Evolutionary conservation across 2,888 invertebrate species (phyloP).

Genomic region (Xylocampa areola): DNA sequence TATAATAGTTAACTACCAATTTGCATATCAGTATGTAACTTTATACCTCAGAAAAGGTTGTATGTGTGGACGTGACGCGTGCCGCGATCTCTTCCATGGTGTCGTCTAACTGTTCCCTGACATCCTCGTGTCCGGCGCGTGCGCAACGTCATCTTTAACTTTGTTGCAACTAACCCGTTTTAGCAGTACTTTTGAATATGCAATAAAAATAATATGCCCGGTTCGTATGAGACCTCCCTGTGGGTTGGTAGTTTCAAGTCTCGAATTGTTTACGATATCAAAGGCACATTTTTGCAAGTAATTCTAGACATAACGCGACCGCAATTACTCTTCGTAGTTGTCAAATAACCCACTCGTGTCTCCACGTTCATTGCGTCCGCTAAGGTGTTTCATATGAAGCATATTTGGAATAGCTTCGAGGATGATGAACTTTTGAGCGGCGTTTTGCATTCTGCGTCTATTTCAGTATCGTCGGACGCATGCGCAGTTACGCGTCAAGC

Average conservation of each 20-base stretch:
- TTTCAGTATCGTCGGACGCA: conserved; percentile 72
- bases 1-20: conserved; percentile 42
- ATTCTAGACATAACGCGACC: conserved; percentile 54
- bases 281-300: conserved; percentile 48
- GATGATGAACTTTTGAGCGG: conserved; percentile 81
- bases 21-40: conserved; percentile 52
- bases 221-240: conserved; percentile 5
- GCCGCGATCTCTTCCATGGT: conserved; percentile 17
- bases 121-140: conserved; percentile 25
- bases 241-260: conserved; percentile 6
- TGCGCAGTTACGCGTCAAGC: conserved; percentile 59
- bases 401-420: conserved; percentile 77
- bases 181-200: conserved; percentile 41
- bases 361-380: conserved; percentile 57
- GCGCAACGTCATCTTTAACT: conserved; percentile 43
- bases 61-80: conserved; percentile 36
- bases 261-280: conserved; percentile 27
- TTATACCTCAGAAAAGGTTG: conserved; percentile 45
- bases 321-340: conserved; percentile 57
- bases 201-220: conserved; percentile 35
- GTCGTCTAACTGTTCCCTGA: conserved; percentile 51
- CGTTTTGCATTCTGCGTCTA: conserved; percentile 81
- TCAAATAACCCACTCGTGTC: conserved; percentile 63
- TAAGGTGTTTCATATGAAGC: conserved; percentile 72
- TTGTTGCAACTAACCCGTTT: conserved; percentile 48